Evolutionary conservation across 2,888 invertebrate genomes (phyloP).

Genomic region (Anorthoa munda): DNA sequence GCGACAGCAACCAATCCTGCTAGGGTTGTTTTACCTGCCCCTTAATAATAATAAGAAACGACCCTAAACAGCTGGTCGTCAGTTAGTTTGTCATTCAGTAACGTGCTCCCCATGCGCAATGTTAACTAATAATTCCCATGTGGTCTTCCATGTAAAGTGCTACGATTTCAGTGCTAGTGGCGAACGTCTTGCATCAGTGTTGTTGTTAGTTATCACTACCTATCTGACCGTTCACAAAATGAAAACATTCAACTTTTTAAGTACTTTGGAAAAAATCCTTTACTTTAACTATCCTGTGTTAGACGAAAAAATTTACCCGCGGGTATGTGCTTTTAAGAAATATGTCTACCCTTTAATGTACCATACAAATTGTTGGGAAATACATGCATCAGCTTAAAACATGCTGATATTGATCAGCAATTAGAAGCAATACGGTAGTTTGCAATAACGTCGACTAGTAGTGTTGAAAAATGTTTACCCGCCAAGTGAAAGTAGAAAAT

Average conservation of each 20-base stretch:
- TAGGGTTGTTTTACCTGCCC: constrained; percentile 80
- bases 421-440: constrained; percentile 59
- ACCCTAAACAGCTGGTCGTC: constrained; percentile 67
- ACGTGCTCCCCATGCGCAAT: constrained; percentile 60
- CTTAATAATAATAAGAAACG: constrained; percentile 60
- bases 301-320: constrained; percentile 66
- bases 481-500: constrained; percentile 76
- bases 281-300: constrained; percentile 75
- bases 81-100: constrained; percentile 55
- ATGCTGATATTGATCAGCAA: constrained; percentile 55
- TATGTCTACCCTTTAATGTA: not conserved
- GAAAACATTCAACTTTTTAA: constrained; percentile 70
- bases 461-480: constrained; percentile 67
- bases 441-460: constrained; percentile 45
- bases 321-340: constrained; percentile 69
- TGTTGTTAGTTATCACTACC: constrained; percentile 69
- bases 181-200: constrained; percentile 69
- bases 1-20: constrained; percentile 64
- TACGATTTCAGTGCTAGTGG: constrained; percentile 58
- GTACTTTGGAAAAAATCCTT: constrained; percentile 71
- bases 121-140: constrained; percentile 65
- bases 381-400: constrained; percentile 55
- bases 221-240: constrained; percentile 71
- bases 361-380: constrained; percentile 40
- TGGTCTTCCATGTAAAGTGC: constrained; percentile 56